Percentiles rank a stretch among this genome's conserved stretches.
These are phyloP conservation scores for Oreamnos americanus DNA, from an alignment of 2,113 vertebrate genomes.

Conservation along the genomic window DNA sequence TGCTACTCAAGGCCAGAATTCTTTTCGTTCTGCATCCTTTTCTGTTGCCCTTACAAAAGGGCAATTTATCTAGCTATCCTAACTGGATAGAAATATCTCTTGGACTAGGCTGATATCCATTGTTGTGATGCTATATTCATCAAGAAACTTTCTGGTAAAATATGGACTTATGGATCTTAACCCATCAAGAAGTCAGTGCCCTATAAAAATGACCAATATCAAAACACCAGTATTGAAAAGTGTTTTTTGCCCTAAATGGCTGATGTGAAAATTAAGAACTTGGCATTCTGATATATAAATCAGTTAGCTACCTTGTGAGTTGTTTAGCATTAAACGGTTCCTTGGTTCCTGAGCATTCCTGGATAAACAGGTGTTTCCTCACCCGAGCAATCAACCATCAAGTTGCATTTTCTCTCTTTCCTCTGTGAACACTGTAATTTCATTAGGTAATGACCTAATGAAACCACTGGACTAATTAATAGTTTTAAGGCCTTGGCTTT, in stretches of 20 bases:
- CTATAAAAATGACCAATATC: not conserved
- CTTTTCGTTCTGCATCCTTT: not conserved
- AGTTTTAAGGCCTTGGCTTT: slow-evolving; percentile 21
- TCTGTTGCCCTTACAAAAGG: not conserved
- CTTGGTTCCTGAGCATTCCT: not conserved
- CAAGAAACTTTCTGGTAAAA: not conserved
- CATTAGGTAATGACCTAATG: not conserved
- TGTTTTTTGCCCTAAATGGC: not conserved
- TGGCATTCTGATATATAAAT: not conserved
- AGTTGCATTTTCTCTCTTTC: not conserved
- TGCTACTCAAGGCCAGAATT: slow-evolving; percentile 5
- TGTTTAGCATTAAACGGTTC: not conserved
- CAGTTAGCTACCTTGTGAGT: not conserved
- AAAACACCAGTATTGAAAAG: not conserved
- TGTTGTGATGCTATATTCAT: not conserved
- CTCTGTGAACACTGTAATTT: not conserved
- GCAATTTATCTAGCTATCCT: not conserved
- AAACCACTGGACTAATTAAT: not conserved
- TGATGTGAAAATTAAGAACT: not conserved
- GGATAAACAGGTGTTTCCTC: not conserved
- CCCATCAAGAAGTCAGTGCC: not conserved
- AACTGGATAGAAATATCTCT: not conserved
- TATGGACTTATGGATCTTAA: not conserved
- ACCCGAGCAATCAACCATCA: not conserved
- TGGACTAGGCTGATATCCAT: not conserved